A percentile compares a stretch with the other conserved stretches of the same genome.
Conservation (phyloP, 2,797 vertebrate genomes). For the Sebastes minor region DNA sequence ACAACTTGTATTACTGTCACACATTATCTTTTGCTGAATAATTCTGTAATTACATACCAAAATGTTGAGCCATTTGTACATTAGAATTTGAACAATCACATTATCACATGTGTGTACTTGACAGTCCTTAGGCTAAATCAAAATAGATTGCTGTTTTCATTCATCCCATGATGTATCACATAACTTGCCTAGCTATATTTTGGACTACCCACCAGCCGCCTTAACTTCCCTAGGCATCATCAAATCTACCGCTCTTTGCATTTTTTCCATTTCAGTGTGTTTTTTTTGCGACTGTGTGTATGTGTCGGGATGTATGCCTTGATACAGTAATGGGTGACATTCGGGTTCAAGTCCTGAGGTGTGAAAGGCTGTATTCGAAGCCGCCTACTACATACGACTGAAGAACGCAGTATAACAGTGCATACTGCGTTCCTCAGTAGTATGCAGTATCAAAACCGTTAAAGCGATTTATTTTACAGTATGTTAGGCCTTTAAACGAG, state of each 20-base stretch:
- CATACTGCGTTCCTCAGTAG: no score
- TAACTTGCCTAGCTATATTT: slow-evolving; percentile 31
- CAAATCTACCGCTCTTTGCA: slow-evolving; percentile 14
- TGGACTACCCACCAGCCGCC: slow-evolving; percentile 3
- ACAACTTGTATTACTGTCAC: background rate
- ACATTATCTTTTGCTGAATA: background rate
- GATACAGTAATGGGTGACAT: slow-evolving; percentile 29
- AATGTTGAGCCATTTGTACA: background rate
- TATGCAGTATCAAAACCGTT: no score
- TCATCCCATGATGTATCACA: slow-evolving; percentile 28
- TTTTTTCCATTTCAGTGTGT: slow-evolving; percentile 41
- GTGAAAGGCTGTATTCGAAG: background rate
- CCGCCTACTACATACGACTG: no score
- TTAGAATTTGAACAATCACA: background rate
- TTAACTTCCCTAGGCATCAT: background rate
- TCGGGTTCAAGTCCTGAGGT: slow-evolving; percentile 15
- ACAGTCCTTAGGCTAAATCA: slow-evolving; percentile 14
- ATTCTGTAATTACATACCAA: background rate
- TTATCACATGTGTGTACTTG: background rate
- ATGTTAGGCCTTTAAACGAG: no score
- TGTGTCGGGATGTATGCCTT: slow-evolving; percentile 14
- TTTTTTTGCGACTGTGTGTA: slow-evolving; percentile 22
- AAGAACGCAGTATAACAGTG: no score
- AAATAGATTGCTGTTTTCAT: slow-evolving; percentile 39
- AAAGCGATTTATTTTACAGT: no score